phyloP scores from a whole-genome alignment of 2,888 invertebrate species.

The Pandemis heparana region DNA sequence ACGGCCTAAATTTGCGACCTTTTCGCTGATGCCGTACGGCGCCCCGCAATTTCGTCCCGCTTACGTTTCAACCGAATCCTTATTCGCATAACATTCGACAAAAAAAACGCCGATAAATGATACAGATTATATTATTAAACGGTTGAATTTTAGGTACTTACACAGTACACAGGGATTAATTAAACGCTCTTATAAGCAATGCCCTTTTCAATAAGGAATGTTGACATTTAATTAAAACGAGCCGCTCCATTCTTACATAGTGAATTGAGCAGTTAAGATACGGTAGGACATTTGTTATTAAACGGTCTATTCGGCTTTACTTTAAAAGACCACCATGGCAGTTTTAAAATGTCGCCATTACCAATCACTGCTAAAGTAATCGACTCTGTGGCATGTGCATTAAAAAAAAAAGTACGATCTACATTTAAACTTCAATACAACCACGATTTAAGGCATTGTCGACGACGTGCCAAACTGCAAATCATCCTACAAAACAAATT shows the following conservation, averaged over 20 bases:
- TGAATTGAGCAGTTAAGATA: conserved; percentile 62
- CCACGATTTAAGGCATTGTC: not conserved
- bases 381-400: not conserved
- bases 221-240: conserved; percentile 77
- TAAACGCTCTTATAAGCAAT: conserved; percentile 64
- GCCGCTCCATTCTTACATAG: conserved; percentile 54
- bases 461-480: not conserved
- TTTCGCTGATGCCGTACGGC: conserved; percentile 67
- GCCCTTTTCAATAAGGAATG: conserved; percentile 71
- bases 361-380: not conserved
- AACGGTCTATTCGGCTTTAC: conserved; percentile 39
- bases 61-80: conserved; percentile 43
- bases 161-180: conserved; percentile 48
- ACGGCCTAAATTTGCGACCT: conserved; percentile 76
- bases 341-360: conserved; percentile 8
- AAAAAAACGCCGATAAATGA: conserved; percentile 52
- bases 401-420: not conserved
- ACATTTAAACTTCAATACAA: not conserved
- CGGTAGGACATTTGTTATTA: conserved; percentile 60
- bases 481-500: not conserved
- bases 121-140: conserved; percentile 57
- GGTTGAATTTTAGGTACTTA: conserved; percentile 52
- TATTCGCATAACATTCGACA: conserved; percentile 38
- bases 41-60: conserved; percentile 49
- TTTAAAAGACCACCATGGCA: conserved; percentile 36